A percentile compares a stretch with the other conserved stretches of the same genome.
These are phyloP conservation scores for Hemiscyllium ocellatum DNA, from an alignment of 2,113 vertebrate species.

Conservation along the genomic window DNA sequence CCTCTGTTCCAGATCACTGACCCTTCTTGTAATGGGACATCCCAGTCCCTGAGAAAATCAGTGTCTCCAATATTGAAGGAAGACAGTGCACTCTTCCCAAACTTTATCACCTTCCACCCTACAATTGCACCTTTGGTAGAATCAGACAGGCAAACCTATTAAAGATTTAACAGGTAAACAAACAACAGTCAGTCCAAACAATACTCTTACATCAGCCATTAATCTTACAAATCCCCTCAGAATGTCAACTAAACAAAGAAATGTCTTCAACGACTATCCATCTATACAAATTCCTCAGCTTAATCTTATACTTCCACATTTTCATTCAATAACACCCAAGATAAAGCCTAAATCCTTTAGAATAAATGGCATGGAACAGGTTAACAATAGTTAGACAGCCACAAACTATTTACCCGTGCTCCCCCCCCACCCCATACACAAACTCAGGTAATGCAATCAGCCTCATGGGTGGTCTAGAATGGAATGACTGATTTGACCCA, in stretches of 20 bases:
- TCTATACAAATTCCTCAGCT: neutral
- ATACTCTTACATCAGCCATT: neutral
- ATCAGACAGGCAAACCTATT: neutral
- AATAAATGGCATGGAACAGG: neutral
- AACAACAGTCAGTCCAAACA: neutral
- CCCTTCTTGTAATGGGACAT: neutral
- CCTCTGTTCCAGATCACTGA: neutral
- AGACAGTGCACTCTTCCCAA: neutral
- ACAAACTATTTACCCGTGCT: neutral
- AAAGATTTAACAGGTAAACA: neutral
- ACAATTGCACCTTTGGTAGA: neutral
- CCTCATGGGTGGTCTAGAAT: neutral
- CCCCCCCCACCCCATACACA: neutral
- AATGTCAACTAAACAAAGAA: neutral
- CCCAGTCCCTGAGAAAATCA: neutral
- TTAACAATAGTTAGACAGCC: neutral
- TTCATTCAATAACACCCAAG: neutral
- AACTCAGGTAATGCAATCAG: neutral
- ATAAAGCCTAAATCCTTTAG: neutral
- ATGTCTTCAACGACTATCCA: neutral
- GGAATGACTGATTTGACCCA: neutral
- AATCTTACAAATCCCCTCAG: neutral
- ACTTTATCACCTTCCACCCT: neutral
- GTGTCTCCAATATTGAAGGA: neutral
- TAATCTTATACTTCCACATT: neutral